Percentiles rank a stretch among this genome's conserved stretches.
Evolutionary conservation across 2,797 vertebrate species (phyloP).

Genomic region (Philypnodon macrostomus): DNA sequence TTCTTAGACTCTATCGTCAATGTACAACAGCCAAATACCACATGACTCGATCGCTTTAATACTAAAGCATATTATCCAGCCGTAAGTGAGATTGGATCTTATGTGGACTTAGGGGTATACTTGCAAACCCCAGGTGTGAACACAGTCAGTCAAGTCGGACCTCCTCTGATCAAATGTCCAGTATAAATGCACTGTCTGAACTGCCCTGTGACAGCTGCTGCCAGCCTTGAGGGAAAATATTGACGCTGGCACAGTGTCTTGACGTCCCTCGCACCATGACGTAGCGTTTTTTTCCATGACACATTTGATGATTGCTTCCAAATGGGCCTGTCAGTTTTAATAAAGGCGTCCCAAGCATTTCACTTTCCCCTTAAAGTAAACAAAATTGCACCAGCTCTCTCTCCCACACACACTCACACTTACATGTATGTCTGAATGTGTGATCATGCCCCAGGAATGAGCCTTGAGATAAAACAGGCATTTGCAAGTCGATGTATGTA

Average conservation of each 20-base stretch:
- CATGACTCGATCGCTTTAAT: too few relatives aligned
- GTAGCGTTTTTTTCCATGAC: conserved; percentile 79
- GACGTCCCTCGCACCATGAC: conserved; percentile 70
- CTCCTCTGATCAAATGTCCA: conserved; percentile 5
- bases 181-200: conserved; percentile 38
- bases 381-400: conserved; percentile 61
- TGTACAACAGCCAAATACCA: too few relatives aligned
- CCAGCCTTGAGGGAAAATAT: conserved; percentile 75
- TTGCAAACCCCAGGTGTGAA: conserved; percentile 1
- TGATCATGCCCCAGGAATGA: conserved; percentile 61
- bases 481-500: conserved; percentile 68
- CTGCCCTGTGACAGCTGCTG: conserved; percentile 40
- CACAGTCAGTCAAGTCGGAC: neutral
- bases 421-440: conserved; percentile 21
- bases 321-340: conserved; percentile 80
- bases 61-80: too few relatives aligned
- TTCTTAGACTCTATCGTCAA: neutral
- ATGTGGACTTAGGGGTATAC: too few relatives aligned
- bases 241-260: conserved; percentile 74
- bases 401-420: conserved; percentile 37
- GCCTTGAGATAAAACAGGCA: conserved; percentile 70
- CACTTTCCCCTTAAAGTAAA: conserved; percentile 76
- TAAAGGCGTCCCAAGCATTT: conserved; percentile 70
- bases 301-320: conserved; percentile 82
- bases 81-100: too few relatives aligned